Conservation (phyloP, 1,140 invertebrate genomes). For the Aphelenchoides fujianensis region DNA sequence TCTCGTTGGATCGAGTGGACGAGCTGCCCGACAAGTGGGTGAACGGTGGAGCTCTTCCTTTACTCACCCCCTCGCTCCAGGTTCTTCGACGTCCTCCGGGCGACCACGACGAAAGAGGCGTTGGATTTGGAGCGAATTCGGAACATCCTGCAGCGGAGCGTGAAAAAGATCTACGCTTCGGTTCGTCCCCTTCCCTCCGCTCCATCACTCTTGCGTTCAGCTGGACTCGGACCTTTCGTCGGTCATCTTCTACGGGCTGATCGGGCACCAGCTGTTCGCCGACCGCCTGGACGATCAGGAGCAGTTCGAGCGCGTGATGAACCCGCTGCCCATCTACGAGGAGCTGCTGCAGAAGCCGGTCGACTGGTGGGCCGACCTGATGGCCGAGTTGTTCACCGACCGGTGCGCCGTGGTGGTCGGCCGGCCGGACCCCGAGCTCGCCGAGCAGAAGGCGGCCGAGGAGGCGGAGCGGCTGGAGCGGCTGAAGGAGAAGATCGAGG, state of each 20-base stretch:
- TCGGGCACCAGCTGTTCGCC: conserved; percentile 1
- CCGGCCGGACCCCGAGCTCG: conserved; percentile 7
- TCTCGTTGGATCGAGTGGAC: conserved; percentile 72
- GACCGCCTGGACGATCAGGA: background rate
- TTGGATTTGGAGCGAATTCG: conserved; percentile 75
- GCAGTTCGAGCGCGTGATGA: conserved; percentile 17
- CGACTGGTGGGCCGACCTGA: conserved; percentile 8
- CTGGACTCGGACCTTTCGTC: background rate
- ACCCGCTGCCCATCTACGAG: background rate
- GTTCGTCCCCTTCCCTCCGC: background rate
- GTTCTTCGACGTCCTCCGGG: conserved; percentile 11
- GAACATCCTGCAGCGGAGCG: conserved; percentile 72
- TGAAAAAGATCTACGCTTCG: conserved; percentile 67
- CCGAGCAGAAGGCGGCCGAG: background rate
- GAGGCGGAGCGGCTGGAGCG: conserved; percentile 12
- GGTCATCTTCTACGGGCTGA: background rate
- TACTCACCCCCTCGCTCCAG: too few species aligned
- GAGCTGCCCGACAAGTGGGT: conserved; percentile 68
- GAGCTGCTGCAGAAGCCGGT: conserved; percentile 2
- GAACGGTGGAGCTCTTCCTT: too few species aligned
- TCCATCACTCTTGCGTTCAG: background rate
- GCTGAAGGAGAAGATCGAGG: conserved; percentile 9
- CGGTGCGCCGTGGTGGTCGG: conserved; percentile 17
- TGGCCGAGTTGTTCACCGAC: conserved; percentile 9
- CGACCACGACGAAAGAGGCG: conserved; percentile 62